phyloP scores from a whole-genome alignment of 2,113 vertebrate genomes.

The Dicentrarchus labrax region DNA sequence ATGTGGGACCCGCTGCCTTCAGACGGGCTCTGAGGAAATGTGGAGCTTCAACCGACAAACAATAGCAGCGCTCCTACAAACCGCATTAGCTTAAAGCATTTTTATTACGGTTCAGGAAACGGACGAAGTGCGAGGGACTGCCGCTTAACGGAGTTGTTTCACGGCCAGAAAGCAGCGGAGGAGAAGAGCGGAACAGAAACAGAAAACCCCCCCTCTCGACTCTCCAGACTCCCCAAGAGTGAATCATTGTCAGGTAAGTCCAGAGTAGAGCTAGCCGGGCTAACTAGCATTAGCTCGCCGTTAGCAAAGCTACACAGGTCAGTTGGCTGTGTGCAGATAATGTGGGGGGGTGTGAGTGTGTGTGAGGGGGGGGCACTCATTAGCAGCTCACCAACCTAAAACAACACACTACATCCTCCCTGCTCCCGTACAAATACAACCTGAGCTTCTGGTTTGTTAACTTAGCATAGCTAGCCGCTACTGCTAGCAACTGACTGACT shows the following conservation, averaged over 20 bases:
- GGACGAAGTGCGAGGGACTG: background rate
- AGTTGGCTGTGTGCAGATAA: background rate
- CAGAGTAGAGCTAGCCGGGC: slow-evolving; percentile 40
- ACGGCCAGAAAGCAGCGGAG: background rate
- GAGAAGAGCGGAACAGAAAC: too few relatives aligned
- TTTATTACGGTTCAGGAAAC: slow-evolving; percentile 33
- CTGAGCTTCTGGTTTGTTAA: background rate
- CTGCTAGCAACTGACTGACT: too few relatives aligned
- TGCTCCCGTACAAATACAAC: too few relatives aligned
- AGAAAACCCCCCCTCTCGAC: background rate
- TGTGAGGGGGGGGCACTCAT: accelerated
- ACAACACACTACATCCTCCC: accelerated
- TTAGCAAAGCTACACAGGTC: slow-evolving; percentile 8
- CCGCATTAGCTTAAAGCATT: slow-evolving; percentile 34
- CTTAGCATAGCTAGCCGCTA: slow-evolving; percentile 52
- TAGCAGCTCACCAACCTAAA: background rate
- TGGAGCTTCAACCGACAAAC: slow-evolving; percentile 75
- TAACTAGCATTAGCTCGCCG: slow-evolving; percentile 56
- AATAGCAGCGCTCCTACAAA: slow-evolving; percentile 66
- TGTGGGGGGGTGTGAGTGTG: background rate
- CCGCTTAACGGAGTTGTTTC: background rate
- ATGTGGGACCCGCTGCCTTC: slow-evolving; percentile 65
- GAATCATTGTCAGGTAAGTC: slow-evolving; percentile 68
- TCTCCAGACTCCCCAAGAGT: too few relatives aligned
- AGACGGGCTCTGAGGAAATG: slow-evolving; percentile 69